phyloP scores from a whole-genome alignment of 2,113 vertebrate species.

The Pomatorhinus ruficollis region DNA sequence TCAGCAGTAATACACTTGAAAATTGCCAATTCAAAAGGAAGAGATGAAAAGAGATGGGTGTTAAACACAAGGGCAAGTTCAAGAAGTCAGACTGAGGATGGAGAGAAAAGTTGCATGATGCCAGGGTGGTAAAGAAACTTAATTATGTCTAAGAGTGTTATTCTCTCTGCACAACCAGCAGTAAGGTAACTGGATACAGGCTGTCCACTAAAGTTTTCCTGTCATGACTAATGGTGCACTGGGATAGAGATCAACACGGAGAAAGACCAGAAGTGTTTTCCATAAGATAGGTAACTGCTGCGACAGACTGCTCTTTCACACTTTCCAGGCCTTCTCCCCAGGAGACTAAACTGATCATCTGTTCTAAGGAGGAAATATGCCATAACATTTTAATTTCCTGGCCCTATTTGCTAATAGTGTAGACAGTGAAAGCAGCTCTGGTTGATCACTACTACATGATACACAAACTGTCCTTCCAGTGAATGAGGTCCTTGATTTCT shows the following conservation, averaged over 20 bases:
- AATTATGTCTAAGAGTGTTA: background rate
- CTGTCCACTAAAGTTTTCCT: background rate
- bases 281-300: background rate
- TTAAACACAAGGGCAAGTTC: background rate
- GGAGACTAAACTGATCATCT: slow-evolving; percentile 43
- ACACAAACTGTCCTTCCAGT: background rate
- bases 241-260: background rate
- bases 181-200: background rate
- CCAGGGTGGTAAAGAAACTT: background rate
- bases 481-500: background rate
- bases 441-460: background rate
- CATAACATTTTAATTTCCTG: slow-evolving; percentile 23
- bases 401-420: background rate
- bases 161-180: background rate
- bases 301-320: background rate
- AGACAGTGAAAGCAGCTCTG: background rate
- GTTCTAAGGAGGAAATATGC: slow-evolving; percentile 7
- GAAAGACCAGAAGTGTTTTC: background rate
- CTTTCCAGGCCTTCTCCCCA: background rate
- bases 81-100: background rate
- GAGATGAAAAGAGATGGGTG: background rate
- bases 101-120: background rate
- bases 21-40: background rate
- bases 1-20: background rate
- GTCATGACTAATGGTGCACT: background rate